Conservation (phyloP, 2,797 vertebrate genomes). For the Harpagifer antarcticus region DNA sequence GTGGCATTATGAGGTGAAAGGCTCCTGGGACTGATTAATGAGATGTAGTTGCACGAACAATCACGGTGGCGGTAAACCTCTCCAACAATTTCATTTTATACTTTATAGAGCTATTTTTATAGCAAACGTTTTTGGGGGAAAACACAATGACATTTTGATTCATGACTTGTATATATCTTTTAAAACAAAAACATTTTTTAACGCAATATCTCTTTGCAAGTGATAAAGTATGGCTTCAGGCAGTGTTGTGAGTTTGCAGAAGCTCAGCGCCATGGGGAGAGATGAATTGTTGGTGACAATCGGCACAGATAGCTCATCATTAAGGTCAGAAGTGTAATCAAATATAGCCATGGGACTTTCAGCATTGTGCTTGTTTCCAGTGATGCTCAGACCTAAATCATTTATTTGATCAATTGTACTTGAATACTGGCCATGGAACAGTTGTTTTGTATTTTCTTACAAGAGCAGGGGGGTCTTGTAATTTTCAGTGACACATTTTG, state of each 20-base stretch:
- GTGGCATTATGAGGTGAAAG: not conserved
- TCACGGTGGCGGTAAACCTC: constrained; percentile 2
- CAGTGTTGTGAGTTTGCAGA: constrained; percentile 10
- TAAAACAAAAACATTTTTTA: not conserved
- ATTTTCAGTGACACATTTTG: not conserved
- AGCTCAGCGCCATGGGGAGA: not conserved
- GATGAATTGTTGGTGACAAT: constrained; percentile 32
- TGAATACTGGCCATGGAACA: not conserved
- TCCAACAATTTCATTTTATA: constrained; percentile 1
- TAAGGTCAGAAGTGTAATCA: constrained; percentile 37
- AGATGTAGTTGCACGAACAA: constrained; percentile 3
- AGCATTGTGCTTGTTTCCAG: not conserved
- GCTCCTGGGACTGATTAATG: not conserved
- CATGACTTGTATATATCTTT: not conserved
- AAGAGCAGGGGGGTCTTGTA: not conserved
- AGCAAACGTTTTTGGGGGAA: not conserved
- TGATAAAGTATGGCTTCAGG: not conserved
- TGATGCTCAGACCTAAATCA: not conserved
- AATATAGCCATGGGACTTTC: constrained; percentile 14
- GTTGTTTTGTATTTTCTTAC: not conserved
- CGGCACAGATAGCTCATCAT: constrained; percentile 33
- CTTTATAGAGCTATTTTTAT: constrained; percentile 6
- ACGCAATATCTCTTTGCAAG: not conserved
- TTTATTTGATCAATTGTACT: not conserved
- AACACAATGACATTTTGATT: not conserved